Percentiles rank a stretch among this genome's conserved stretches.
Conservation (phyloP, 2,113 vertebrate species). For the Sialia sialis region DNA sequence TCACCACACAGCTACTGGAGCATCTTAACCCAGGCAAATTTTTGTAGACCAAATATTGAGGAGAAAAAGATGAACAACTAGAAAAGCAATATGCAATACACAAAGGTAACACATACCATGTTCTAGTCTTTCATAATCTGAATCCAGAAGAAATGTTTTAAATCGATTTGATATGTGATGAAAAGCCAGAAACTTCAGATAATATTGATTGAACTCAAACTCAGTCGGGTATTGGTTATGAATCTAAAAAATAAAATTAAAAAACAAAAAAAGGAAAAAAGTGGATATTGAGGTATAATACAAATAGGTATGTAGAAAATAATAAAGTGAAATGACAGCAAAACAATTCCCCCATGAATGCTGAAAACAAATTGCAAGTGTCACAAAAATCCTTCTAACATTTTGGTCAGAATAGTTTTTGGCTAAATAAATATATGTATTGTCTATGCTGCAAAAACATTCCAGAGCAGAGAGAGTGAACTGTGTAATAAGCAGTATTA, state of each 20-base stretch:
- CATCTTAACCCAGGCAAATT: neutral
- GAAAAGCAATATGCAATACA: neutral
- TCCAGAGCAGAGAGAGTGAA: neutral
- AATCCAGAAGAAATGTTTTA: slow-evolving; percentile 98
- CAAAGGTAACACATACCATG: slow-evolving; percentile 82
- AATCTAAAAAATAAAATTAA: slow-evolving; percentile 75
- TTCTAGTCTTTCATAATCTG: slow-evolving; percentile 95
- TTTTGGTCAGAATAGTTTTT: neutral
- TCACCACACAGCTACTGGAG: neutral
- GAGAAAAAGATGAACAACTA: neutral
- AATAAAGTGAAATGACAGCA: slow-evolving; percentile 1
- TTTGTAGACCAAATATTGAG: neutral
- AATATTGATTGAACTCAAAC: slow-evolving; percentile 99
- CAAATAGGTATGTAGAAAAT: neutral
- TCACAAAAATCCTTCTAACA: neutral
- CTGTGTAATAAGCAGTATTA: neutral
- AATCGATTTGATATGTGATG: slow-evolving; percentile 96
- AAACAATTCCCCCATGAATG: neutral
- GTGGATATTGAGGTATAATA: neutral
- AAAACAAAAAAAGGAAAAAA: neutral
- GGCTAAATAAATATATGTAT: neutral
- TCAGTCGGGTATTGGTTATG: slow-evolving; percentile 92
- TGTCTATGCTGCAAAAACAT: neutral
- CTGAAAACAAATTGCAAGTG: neutral
- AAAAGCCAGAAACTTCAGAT: slow-evolving; percentile 97